Evolutionary conservation across 1,140 invertebrate species (phyloP).

Genomic region (Panagrolaimus sp.): DNA sequence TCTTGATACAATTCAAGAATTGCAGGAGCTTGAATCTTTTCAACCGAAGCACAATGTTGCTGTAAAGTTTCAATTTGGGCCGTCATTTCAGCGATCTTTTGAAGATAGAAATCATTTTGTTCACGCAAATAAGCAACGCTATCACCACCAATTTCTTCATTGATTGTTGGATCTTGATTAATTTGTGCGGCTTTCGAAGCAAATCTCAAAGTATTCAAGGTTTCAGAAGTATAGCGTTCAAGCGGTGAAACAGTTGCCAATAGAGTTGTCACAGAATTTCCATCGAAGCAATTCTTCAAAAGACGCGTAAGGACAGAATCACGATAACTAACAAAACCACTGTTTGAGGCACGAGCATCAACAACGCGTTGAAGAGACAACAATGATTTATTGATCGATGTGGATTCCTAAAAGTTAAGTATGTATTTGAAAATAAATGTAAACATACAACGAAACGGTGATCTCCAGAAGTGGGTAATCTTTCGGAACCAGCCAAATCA

Average conservation of each 20-base stretch:
- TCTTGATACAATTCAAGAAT: too few relatives aligned
- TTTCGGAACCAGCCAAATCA: neutral
- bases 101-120: too few relatives aligned
- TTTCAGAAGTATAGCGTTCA: neutral
- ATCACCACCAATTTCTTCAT: too few relatives aligned
- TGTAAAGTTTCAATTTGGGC: too few relatives aligned
- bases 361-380: neutral
- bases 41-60: too few relatives aligned
- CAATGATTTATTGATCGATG: slow-evolving; percentile 2
- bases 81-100: too few relatives aligned
- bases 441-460: neutral
- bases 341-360: neutral
- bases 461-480: neutral
- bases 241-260: neutral
- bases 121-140: too few relatives aligned
- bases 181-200: neutral
- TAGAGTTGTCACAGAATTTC: neutral
- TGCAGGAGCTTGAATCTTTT: too few relatives aligned
- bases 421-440: neutral
- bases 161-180: too few relatives aligned
- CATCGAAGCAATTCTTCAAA: neutral
- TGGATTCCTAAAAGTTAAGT: neutral
- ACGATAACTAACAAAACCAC: neutral
- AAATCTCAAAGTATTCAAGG: neutral
- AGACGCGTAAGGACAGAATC: neutral